These are phyloP conservation scores for Etheostoma cragini DNA, from an alignment of 2,113 vertebrate species.

Conservation along the genomic window DNA sequence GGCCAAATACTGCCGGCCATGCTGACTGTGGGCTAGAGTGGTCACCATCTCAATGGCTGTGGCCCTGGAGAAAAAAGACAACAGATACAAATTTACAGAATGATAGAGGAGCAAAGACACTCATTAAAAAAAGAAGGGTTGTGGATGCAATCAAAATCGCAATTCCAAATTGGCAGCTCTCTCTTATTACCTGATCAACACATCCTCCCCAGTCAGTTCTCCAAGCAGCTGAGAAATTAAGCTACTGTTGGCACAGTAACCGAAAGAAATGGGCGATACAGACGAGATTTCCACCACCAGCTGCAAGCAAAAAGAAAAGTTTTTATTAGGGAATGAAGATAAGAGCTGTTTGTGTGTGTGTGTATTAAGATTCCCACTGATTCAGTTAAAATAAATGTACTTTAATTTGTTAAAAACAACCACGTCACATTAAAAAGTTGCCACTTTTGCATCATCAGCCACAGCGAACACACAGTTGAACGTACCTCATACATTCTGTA, in stretches of 20 bases:
- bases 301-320: constrained; percentile 75
- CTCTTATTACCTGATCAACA: constrained; percentile 89
- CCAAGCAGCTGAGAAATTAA: constrained; percentile 89
- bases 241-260: constrained; percentile 88
- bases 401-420: background rate
- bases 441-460: background rate
- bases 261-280: constrained; percentile 88
- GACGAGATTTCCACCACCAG: constrained; percentile 91
- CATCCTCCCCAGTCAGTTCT: constrained; percentile 93
- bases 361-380: background rate
- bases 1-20: constrained; percentile 91
- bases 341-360: background rate
- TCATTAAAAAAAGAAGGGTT: no score
- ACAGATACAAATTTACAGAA: background rate
- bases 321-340: background rate
- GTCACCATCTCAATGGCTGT: constrained; percentile 96
- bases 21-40: constrained; percentile 85
- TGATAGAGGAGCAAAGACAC: background rate
- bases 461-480: background rate
- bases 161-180: background rate
- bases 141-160: background rate
- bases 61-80: constrained; percentile 81
- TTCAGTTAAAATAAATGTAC: background rate
- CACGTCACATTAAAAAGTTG: background rate
- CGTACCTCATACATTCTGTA: constrained; percentile 96